Evolutionary conservation across 2,113 vertebrate species (phyloP).

Genomic region (Dicaeum eximium): DNA sequence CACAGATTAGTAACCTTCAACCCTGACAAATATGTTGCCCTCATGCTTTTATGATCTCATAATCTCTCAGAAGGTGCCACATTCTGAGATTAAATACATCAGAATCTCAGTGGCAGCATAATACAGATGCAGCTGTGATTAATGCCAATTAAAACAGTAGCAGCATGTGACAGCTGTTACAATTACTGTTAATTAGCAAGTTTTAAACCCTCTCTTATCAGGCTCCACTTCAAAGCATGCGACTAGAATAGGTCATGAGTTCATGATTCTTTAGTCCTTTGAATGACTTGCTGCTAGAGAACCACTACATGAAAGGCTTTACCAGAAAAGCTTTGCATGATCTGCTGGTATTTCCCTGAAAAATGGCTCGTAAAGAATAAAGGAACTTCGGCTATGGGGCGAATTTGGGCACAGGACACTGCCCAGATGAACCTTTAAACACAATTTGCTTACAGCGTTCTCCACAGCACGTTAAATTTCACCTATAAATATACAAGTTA

Average conservation of each 20-base stretch:
- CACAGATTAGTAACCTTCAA: constrained; percentile 35
- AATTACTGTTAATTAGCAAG: constrained; percentile 64
- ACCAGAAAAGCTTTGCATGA: background rate
- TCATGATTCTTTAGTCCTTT: background rate
- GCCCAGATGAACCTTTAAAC: background rate
- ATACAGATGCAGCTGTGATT: constrained; percentile 24
- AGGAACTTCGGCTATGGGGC: background rate
- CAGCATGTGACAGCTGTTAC: constrained; percentile 54
- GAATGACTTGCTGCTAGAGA: background rate
- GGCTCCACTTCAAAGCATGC: constrained; percentile 8
- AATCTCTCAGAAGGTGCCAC: constrained; percentile 56
- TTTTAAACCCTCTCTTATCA: constrained; percentile 26
- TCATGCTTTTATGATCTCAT: constrained; percentile 56
- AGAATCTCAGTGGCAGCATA: constrained; percentile 20
- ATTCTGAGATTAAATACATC: constrained; percentile 62
- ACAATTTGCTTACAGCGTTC: background rate
- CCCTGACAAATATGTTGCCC: constrained; percentile 45
- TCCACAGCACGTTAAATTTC: background rate
- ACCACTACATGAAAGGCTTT: background rate
- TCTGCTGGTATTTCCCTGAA: background rate
- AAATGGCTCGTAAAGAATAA: background rate
- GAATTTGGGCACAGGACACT: background rate
- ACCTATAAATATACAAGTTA: background rate
- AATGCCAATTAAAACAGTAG: constrained; percentile 57
- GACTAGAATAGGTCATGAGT: background rate